Percentiles rank a stretch among this genome's conserved stretches.
phyloP scores from a whole-genome alignment of 2,888 invertebrate species.

The Chloroclystis v-ata region DNA sequence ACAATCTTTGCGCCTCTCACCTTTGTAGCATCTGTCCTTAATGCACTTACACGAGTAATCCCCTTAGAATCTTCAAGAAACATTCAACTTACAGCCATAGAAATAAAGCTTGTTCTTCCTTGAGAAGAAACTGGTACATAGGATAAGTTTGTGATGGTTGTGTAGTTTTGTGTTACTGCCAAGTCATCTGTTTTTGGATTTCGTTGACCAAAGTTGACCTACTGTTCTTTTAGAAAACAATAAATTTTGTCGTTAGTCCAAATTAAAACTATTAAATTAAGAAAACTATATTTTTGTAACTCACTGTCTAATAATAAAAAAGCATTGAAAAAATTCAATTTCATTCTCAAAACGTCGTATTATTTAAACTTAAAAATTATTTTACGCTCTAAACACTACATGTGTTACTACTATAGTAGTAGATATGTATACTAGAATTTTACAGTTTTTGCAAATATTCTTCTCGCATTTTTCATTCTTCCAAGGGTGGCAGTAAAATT shows the following conservation, averaged over 20 bases:
- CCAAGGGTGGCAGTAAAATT: conserved; percentile 42
- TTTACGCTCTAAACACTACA: too few species aligned
- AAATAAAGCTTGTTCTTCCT: background rate
- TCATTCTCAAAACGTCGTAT: too few species aligned
- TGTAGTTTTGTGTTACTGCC: conserved; percentile 44
- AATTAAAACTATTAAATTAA: background rate
- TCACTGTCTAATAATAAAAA: too few species aligned
- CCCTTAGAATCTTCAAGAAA: background rate
- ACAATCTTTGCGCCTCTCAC: conserved; percentile 57
- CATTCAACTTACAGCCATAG: background rate
- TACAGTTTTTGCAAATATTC: background rate
- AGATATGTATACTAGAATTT: background rate
- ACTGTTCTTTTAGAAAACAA: conserved; percentile 37
- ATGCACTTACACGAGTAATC: conserved; percentile 32
- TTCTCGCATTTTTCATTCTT: conserved; percentile 1
- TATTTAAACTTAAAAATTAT: too few species aligned
- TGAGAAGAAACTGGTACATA: background rate
- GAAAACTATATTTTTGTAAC: too few species aligned
- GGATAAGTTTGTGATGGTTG: conserved; percentile 1
- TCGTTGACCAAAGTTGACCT: conserved; percentile 45
- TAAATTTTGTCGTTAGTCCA: conserved; percentile 26
- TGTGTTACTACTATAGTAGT: too few species aligned
- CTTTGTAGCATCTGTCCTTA: conserved; percentile 62
- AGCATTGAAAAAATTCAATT: too few species aligned
- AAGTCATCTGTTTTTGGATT: conserved; percentile 47